These are phyloP conservation scores for Pelosia muscerda DNA, from an alignment of 2,888 invertebrate genomes.

Conservation along the genomic window DNA sequence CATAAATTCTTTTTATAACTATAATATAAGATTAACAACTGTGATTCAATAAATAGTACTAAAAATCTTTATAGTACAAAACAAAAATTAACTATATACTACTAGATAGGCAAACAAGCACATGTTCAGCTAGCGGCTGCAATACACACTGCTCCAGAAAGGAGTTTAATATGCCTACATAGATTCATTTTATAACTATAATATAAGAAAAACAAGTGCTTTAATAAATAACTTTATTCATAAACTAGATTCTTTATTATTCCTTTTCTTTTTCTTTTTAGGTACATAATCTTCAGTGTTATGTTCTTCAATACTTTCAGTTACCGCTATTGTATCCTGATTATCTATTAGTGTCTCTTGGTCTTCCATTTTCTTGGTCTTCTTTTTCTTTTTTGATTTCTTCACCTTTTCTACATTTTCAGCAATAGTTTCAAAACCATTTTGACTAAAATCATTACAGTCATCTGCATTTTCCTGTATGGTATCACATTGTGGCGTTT, in stretches of 20 bases:
- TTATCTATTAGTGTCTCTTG: slow-evolving; percentile 24
- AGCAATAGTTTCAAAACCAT: slow-evolving; percentile 46
- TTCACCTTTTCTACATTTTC: slow-evolving; percentile 38
- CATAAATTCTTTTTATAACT: too few relatives aligned
- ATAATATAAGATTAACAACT: too few relatives aligned
- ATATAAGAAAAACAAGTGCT: background rate
- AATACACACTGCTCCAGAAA: background rate
- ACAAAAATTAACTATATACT: too few relatives aligned
- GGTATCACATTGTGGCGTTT: slow-evolving; percentile 8
- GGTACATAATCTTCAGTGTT: slow-evolving; percentile 57
- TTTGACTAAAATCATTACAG: slow-evolving; percentile 24
- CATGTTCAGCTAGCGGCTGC: too few relatives aligned
- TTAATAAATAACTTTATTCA: slow-evolving; percentile 30
- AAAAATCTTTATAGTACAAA: too few relatives aligned
- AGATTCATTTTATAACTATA: too few relatives aligned
- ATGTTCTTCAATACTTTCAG: slow-evolving; percentile 30
- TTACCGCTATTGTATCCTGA: slow-evolving; percentile 34
- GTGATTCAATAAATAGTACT: background rate
- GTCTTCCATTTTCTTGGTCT: slow-evolving; percentile 25
- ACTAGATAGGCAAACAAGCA: background rate
- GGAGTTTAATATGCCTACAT: background rate
- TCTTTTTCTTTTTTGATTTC: slow-evolving; percentile 57
- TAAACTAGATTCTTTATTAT: slow-evolving; percentile 58
- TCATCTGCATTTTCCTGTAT: slow-evolving; percentile 22
- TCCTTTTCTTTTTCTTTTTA: slow-evolving; percentile 75